These are phyloP conservation scores for Coptodon bakossiorum DNA, from an alignment of 2,113 vertebrate species.

Conservation along the genomic window DNA sequence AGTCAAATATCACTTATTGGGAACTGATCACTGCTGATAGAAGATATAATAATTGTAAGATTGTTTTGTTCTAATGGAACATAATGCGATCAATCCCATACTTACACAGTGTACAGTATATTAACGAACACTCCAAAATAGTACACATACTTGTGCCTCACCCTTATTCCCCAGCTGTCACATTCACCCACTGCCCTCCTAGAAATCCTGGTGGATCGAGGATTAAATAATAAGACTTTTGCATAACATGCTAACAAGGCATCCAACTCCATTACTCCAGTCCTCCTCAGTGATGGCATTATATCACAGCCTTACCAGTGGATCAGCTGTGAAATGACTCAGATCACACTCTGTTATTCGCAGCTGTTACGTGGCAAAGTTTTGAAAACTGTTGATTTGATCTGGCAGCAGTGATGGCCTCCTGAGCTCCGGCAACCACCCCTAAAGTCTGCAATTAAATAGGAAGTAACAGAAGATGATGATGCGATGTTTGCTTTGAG, in stretches of 20 bases:
- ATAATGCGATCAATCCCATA: neutral
- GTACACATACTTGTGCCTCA: neutral
- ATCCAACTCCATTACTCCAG: neutral
- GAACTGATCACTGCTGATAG: neutral
- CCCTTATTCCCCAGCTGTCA: conserved; percentile 16
- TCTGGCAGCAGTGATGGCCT: neutral
- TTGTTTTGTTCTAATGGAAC: neutral
- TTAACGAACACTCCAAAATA: neutral
- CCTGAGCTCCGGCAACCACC: accelerated
- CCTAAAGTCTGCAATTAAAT: neutral
- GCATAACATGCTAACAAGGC: conserved; percentile 5
- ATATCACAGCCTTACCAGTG: neutral
- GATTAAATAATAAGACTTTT: conserved; percentile 32
- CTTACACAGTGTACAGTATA: neutral
- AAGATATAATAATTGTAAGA: neutral
- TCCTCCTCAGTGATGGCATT: neutral
- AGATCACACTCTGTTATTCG: neutral
- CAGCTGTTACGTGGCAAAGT: neutral
- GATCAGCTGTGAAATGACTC: neutral
- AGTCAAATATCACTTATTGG: neutral
- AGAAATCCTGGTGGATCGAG: neutral
- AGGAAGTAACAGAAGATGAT: neutral
- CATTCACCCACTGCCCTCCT: conserved; percentile 14
- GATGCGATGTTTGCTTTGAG: neutral
- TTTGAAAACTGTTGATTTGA: neutral